Conservation (phyloP, 2,797 vertebrate species). For the Characodon lateralis region DNA sequence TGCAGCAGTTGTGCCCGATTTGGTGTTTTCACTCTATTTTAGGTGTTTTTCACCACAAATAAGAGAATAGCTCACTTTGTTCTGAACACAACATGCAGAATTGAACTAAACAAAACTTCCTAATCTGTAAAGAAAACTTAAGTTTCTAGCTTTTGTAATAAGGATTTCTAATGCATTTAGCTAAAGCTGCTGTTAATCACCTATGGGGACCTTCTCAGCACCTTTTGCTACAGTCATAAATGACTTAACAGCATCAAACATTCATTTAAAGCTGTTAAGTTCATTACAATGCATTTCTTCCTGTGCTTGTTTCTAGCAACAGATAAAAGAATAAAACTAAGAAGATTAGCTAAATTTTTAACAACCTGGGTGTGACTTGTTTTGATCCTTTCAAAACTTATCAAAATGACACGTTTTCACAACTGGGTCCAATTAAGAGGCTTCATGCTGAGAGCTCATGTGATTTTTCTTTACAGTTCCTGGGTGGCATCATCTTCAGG, state of each 20-base stretch:
- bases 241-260: not conserved
- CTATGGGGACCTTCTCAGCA: not conserved
- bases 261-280: not conserved
- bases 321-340: conserved; percentile 18
- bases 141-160: conserved; percentile 4
- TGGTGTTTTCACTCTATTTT: not conserved
- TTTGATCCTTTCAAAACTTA: conserved; percentile 29
- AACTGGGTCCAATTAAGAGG: conserved; percentile 59
- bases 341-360: conserved; percentile 9
- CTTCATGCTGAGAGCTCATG: conserved; percentile 44
- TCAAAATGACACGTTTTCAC: conserved; percentile 49
- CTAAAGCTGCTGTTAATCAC: not conserved
- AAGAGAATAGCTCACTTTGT: not conserved
- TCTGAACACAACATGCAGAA: not conserved
- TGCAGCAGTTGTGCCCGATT: not conserved
- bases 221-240: not conserved
- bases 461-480: conserved; percentile 38
- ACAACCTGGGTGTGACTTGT: conserved; percentile 21
- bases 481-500: conserved; percentile 1
- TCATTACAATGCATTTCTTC: not conserved
- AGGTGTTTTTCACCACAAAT: not conserved
- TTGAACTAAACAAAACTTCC: not conserved
- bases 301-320: conserved; percentile 1
- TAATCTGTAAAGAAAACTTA: not conserved
- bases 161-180: conserved; percentile 13